Evolutionary conservation across 2,888 invertebrate genomes (phyloP), one percentile per base, ranked within the genome.

Genomic region (Thera britannica): DNA sequence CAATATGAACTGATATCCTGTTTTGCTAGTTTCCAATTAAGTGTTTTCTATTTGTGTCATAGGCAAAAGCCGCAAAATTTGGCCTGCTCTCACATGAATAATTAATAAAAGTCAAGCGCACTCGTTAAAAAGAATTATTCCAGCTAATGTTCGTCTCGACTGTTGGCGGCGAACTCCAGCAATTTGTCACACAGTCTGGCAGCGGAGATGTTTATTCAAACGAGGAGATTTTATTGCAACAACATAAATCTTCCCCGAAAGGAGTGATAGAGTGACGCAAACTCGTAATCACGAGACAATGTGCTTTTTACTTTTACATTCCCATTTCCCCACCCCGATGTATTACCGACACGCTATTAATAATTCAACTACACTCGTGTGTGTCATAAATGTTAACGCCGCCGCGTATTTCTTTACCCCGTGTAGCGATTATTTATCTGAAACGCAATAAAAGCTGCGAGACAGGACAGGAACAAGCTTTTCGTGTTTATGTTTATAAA

Each of bases 221-320:
- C 88, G 88, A 89, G 85, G 87, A 88, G 87, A 90, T 92, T 91
- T 92, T 90, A 92, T 92, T 90, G 90, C 89, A 89, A 90, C 85
- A 85, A 89, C 88, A 90, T 92, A 89, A 92, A 90, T 90, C 89
- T 90, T 87, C 78, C 74, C 71, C 78, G 77, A 79, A 85, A 85
- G 83, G 83, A 85, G 85, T 84, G 85, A 87, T 89, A 87, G 84
- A 90, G 84, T 88, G 89, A 88, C 88, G 83, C 80, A 82, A 80
- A 77, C 80, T 80, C 84, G 86, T 87, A 88, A 89, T 87, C 86
- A 83, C 74, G 82, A 84, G 78, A 87, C 86, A 87, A 86, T 87
- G 84, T 85, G 61, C 65, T 72, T 66, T 66, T 69, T 66, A 54
- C 61, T 66, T 66, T 69, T 66, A 54, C 61, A 41, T 67, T 66